Evolutionary conservation across 2,797 vertebrate genomes (phyloP).

Genomic region (Gouania willdenowi): DNA sequence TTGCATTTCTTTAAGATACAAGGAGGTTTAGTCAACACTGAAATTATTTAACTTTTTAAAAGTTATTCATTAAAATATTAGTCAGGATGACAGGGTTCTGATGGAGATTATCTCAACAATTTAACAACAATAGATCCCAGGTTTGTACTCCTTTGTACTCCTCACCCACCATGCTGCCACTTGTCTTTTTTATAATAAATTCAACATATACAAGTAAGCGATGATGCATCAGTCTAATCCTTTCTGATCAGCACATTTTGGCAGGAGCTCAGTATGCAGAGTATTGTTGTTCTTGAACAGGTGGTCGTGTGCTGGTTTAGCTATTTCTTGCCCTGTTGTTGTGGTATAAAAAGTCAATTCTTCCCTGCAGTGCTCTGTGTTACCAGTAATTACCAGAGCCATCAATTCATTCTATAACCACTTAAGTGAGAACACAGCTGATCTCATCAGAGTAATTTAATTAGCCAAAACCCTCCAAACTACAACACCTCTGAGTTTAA

Average conservation of each 20-base stretch:
- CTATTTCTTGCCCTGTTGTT: constrained; percentile 45
- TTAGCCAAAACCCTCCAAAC: constrained; percentile 42
- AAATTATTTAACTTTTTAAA: too few relatives aligned
- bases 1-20: too few relatives aligned
- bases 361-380: constrained; percentile 35
- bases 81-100: too few relatives aligned
- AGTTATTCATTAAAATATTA: too few relatives aligned
- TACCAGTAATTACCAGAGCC: constrained; percentile 54
- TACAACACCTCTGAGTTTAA: constrained; percentile 44
- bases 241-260: constrained; percentile 13
- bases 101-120: too few relatives aligned
- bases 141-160: too few relatives aligned
- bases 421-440: constrained; percentile 55
- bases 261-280: constrained; percentile 18
- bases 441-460: constrained; percentile 58
- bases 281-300: constrained; percentile 65
- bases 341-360: constrained; percentile 17
- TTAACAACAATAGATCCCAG: too few relatives aligned
- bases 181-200: too few relatives aligned
- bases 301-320: constrained; percentile 43
- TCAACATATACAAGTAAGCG: too few relatives aligned
- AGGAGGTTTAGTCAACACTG: too few relatives aligned
- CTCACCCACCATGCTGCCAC: too few relatives aligned
- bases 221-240: too few relatives aligned
- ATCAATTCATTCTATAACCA: constrained; percentile 58